phyloP scores from a whole-genome alignment of 37 sponge, comb jelly and placozoan species.

The Ianthella basta region DNA sequence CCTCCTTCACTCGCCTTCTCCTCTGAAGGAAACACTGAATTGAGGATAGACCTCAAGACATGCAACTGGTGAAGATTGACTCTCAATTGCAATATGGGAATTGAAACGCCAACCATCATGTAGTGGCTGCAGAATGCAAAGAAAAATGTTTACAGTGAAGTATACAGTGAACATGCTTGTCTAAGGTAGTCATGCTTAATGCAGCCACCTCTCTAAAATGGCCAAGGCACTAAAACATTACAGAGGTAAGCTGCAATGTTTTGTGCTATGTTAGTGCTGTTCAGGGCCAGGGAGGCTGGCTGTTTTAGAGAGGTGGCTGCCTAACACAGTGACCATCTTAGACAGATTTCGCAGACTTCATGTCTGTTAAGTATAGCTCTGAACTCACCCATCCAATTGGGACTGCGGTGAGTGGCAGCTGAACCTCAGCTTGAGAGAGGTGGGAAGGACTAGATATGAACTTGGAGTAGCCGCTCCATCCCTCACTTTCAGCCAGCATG shows the following conservation, averaged over 20 bases:
- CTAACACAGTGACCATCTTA: too few relatives aligned
- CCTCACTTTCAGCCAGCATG: background rate
- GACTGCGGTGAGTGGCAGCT: conserved; percentile 36
- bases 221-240: too few relatives aligned
- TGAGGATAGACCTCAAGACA: background rate
- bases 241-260: too few relatives aligned
- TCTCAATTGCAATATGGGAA: conserved; percentile 21
- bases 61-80: background rate
- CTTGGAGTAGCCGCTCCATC: too few relatives aligned
- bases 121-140: background rate
- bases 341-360: too few relatives aligned
- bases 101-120: background rate
- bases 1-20: background rate
- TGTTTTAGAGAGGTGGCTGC: too few relatives aligned
- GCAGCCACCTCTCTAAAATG: too few relatives aligned
- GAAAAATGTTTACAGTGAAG: background rate
- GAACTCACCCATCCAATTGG: conserved; percentile 49
- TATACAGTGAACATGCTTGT: too few relatives aligned
- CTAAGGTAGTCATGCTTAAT: too few relatives aligned
- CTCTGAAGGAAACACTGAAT: background rate
- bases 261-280: too few relatives aligned
- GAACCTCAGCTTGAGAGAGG: background rate
- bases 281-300: too few relatives aligned
- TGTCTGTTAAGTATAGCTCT: background rate
- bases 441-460: conserved; percentile 48